Evolutionary conservation across 2,797 vertebrate species (phyloP).

Genomic region (Danio kyathit): DNA sequence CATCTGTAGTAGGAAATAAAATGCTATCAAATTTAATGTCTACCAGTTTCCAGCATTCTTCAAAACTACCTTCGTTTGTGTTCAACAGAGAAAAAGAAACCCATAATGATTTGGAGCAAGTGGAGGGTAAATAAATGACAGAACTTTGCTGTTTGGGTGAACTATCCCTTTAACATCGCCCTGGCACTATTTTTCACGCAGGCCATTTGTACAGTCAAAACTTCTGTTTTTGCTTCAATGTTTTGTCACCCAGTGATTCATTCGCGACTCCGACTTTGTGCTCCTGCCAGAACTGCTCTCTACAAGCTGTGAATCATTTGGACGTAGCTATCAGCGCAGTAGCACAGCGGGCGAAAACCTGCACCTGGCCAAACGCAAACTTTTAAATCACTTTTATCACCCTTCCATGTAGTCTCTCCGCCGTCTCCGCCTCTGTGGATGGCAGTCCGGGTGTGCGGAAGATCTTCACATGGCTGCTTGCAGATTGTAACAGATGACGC

Average conservation of each 20-base stretch:
- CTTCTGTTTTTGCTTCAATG: slow-evolving; percentile 58
- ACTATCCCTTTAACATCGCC: no score
- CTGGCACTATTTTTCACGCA: slow-evolving; percentile 5
- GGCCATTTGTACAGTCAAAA: slow-evolving; percentile 29
- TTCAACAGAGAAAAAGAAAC: no score
- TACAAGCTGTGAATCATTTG: slow-evolving; percentile 62
- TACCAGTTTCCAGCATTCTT: no score
- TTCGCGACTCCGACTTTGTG: slow-evolving; percentile 40
- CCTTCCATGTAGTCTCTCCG: slow-evolving; percentile 27
- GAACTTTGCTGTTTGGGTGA: no score
- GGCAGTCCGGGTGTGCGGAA: slow-evolving; percentile 31
- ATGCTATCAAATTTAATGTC: no score
- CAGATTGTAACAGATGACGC: slow-evolving; percentile 60
- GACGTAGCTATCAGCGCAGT: slow-evolving; percentile 53
- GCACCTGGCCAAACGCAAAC: slow-evolving; percentile 53
- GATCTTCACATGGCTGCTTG: slow-evolving; percentile 42
- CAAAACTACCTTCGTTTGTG: no score
- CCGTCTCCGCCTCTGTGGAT: slow-evolving; percentile 39
- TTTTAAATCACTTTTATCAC: slow-evolving; percentile 63
- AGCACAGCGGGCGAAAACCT: slow-evolving; percentile 44
- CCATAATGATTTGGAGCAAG: no score
- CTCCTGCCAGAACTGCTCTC: slow-evolving; percentile 24
- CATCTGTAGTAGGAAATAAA: no score
- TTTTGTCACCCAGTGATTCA: slow-evolving; percentile 57
- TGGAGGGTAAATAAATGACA: no score